Base-by-base conservation (phyloP, 2,888 invertebrate genomes). In the Dermolepida albohirtum region DNA sequence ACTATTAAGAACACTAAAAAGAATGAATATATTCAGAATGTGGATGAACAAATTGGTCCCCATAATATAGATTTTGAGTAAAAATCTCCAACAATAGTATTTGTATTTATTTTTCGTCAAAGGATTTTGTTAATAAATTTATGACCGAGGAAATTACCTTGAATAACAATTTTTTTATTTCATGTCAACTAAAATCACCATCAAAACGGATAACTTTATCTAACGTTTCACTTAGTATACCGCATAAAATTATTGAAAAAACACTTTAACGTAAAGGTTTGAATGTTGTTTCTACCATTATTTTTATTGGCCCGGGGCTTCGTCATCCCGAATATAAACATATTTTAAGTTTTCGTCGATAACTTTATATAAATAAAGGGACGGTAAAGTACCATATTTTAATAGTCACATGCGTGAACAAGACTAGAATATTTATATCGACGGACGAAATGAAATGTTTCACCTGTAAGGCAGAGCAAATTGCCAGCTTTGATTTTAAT, bases 371-470 rank as follows among this genome's bases (percentile, higher is more conserved):
- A 5, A 62, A n/a, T n/a, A 11, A 6, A 40, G 0, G 39, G 17
- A 47, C 27, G 27, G 5, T 10, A 12, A 27, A 14, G 5, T 62
- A 7, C 47, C 59, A 1, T 5, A 22, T 44, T 10, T 44, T 47
- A 17, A 16, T 57, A 12, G 29, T 59, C 12, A 29, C 8, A 44
- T 27, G 27, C 14, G n/a, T 44, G 14, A 43, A 29, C n/a, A n/a
- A n/a, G n/a, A n/a, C 47, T 14, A 62, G 47, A 62, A 62, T 62
- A 0, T 29, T 62, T 14, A 14, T 62, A 11, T 44, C 34, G 5
- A 59, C 41, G 7, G 59, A 59, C 59, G 44, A 59, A 43, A 59
- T 59, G 5, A 44, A 17, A 29, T 62, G 47, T 62, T 62, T 43
- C 12, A 10, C 47, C n/a, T 44, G 34, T 44, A 57, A 43, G 8